These are phyloP conservation scores for Pristionchus japonicus DNA, from an alignment of 2,888 invertebrate species.

Conservation along the genomic window DNA sequence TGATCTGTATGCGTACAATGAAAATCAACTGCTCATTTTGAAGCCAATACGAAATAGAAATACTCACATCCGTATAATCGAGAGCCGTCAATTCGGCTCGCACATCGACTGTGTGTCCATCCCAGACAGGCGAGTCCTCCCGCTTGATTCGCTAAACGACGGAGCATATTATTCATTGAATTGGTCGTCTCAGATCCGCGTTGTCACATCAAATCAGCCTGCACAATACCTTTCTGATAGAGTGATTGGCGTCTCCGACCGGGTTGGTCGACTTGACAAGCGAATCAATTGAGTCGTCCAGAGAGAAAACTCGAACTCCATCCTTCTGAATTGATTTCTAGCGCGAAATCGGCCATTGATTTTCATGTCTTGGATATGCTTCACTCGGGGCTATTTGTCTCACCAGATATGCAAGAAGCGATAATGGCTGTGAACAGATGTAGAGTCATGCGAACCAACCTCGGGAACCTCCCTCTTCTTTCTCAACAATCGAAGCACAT, in stretches of 20 bases:
- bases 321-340: slow-evolving; percentile 19
- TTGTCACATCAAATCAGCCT: too few species aligned
- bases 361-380: too few species aligned
- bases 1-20: too few species aligned
- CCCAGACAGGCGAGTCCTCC: slow-evolving; percentile 35
- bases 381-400: too few species aligned
- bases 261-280: background rate
- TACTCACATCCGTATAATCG: slow-evolving; percentile 38
- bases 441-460: too few species aligned
- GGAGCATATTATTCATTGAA: too few species aligned
- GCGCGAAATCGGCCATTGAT: background rate
- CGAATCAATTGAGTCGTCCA: slow-evolving; percentile 2
- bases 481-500: slow-evolving; percentile 15
- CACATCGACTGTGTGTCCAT: slow-evolving; percentile 42
- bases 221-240: background rate
- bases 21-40: background rate
- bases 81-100: slow-evolving; percentile 43
- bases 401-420: too few species aligned
- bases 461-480: slow-evolving; percentile 12
- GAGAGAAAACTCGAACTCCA: slow-evolving; percentile 25
- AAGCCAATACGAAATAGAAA: background rate
- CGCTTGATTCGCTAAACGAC: slow-evolving; percentile 28
- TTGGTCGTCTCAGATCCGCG: too few species aligned
- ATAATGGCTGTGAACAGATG: too few species aligned
- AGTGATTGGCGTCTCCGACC: slow-evolving; percentile 8